Base-by-base conservation (phyloP, 2,888 invertebrate genomes). In the Drosophila ezoana region DNA sequence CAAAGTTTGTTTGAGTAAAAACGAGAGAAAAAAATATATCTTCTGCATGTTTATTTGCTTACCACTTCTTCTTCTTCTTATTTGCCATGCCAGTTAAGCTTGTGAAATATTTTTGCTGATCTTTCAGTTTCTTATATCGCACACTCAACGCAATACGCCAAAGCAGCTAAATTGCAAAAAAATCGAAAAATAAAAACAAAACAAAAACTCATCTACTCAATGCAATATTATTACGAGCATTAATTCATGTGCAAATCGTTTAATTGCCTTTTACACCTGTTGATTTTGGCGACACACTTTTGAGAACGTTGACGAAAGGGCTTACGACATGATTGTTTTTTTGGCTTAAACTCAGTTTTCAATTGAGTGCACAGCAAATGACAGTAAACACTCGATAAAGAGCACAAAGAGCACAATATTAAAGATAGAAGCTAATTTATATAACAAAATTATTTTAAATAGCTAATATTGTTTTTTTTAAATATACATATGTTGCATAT, bases 11-110 rank as follows among this genome's bases (percentile, higher is more conserved):
- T 49, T 59, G 69, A 78, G 83, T 83, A 81, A 70, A 37, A 28
- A 20, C n/a, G 65, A 49, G 45, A 53, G 57, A 44, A 44, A 58
- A 41, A 54, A 56, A 52, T 53, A 52, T 53, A 45, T 52, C 61
- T 57, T 78, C 52, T 75, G 76, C 79, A 49, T 37, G 35, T 47
- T 47, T 44, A 59, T 40, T 38, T 54, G 35, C 4, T 10, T 40
- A 41, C 28, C 3, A 28, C 66, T 51, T 38, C 11, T 18, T 44
- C 1, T 57, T 61, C 44, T 51, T 56, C 48, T 54, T 63, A 69
- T 68, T 82, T 74, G 77, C 82, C 86, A 82, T 85, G 88, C 59
- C 72, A 83, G 87, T 77, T 76, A 43, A 71, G 53, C 51, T 87
- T 77, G 71, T 60, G 82, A 76, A 85, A 85, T 52, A 52, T 62